Percentiles rank a stretch among this genome's conserved stretches.
Conservation (phyloP, 2,113 vertebrate species). For the Microtus ochrogaster region DNA sequence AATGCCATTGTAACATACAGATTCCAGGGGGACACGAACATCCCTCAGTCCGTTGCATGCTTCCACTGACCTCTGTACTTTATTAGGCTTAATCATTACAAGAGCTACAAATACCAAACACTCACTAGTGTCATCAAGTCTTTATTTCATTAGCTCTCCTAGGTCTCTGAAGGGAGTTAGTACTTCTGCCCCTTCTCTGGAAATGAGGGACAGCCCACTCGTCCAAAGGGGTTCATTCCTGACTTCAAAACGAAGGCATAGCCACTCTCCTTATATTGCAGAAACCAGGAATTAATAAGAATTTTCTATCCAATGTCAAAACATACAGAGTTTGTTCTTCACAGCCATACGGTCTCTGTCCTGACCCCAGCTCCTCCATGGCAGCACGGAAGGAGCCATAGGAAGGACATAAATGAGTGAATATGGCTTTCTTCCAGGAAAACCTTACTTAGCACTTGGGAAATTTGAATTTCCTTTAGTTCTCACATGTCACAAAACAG, state of each 20-base stretch:
- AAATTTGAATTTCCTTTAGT: slow-evolving; percentile 40
- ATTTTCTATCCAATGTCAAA: slow-evolving; percentile 18
- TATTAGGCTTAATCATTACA: background rate
- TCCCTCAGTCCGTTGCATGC: background rate
- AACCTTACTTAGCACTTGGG: slow-evolving; percentile 9
- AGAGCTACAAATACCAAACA: too few species aligned
- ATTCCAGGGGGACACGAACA: background rate
- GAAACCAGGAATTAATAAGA: background rate
- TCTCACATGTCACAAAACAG: slow-evolving; percentile 46
- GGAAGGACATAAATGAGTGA: background rate
- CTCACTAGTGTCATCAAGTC: background rate
- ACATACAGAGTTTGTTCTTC: slow-evolving; percentile 5
- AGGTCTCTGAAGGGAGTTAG: background rate
- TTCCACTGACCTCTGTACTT: background rate
- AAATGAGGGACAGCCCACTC: background rate
- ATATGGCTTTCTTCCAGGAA: slow-evolving; percentile 13
- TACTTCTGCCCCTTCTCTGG: background rate
- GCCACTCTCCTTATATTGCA: too few species aligned
- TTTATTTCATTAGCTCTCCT: background rate
- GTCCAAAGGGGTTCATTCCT: background rate
- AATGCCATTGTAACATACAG: background rate
- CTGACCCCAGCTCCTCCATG: background rate
- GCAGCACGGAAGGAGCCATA: background rate
- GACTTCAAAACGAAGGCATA: background rate
- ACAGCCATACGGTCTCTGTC: background rate